Evolutionary conservation across 2,888 invertebrate species (phyloP).

Genomic region (Lomographa bimaculata): DNA sequence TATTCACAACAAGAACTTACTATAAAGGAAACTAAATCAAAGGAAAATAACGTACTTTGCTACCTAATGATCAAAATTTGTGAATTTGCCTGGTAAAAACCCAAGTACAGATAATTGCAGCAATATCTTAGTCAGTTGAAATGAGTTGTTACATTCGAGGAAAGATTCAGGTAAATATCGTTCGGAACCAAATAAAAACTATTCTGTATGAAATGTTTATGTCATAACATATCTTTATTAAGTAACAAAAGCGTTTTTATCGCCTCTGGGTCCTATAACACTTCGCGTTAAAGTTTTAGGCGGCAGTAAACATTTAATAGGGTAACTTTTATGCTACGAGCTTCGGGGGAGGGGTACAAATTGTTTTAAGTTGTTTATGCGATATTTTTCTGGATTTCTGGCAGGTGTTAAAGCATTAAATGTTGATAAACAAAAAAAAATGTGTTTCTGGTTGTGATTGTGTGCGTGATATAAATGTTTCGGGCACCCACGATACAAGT

Average conservation of each 20-base stretch:
- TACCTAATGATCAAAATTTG: too few relatives aligned
- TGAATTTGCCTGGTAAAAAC: slow-evolving; percentile 2
- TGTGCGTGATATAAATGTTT: too few relatives aligned
- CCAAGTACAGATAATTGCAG: too few relatives aligned
- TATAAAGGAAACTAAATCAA: neutral
- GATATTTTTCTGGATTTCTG: slow-evolving; percentile 17
- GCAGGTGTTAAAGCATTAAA: too few relatives aligned
- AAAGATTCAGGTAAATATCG: slow-evolving; percentile 30
- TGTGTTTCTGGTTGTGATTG: too few relatives aligned
- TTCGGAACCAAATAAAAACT: slow-evolving; percentile 35
- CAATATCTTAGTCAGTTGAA: too few relatives aligned
- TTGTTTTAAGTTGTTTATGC: slow-evolving; percentile 40
- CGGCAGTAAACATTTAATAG: slow-evolving; percentile 75
- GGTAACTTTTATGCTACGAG: slow-evolving; percentile 68
- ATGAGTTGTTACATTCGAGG: too few relatives aligned
- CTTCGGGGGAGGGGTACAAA: slow-evolving; percentile 42
- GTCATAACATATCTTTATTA: slow-evolving; percentile 39
- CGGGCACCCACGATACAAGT: too few relatives aligned
- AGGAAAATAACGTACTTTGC: neutral
- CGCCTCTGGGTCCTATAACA: slow-evolving; percentile 37
- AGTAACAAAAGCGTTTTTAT: slow-evolving; percentile 49
- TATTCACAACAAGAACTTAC: too few relatives aligned
- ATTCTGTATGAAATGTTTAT: slow-evolving; percentile 34
- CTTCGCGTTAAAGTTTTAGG: slow-evolving; percentile 51
- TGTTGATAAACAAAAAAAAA: too few relatives aligned